Evolutionary conservation across 2,888 invertebrate species (phyloP).

Genomic region (Drosophila kambysellisi): DNA sequence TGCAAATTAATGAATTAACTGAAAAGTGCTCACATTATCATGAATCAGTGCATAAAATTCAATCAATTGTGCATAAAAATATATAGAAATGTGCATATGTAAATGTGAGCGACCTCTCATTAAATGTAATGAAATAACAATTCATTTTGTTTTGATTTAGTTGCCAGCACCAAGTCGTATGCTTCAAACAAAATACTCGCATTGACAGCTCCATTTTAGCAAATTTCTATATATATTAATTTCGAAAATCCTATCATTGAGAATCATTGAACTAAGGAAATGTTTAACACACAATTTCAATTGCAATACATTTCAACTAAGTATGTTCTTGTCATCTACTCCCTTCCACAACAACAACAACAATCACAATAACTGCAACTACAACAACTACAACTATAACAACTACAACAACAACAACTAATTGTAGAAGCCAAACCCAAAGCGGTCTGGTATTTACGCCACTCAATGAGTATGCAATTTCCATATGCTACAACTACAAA

Average conservation of each 20-base stretch:
- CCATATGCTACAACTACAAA: conserved; percentile 34
- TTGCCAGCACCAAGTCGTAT: conserved; percentile 19
- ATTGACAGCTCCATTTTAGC: conserved; percentile 6
- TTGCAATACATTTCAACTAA: conserved; percentile 47
- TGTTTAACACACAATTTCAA: conserved; percentile 43
- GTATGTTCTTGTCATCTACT: conserved; percentile 51
- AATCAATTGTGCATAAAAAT: conserved; percentile 30
- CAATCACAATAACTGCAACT: conserved; percentile 32
- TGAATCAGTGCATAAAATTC: conserved; percentile 10
- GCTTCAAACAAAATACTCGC: conserved; percentile 3
- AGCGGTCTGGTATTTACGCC: conserved; percentile 85
- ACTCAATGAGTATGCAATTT: conserved; percentile 84
- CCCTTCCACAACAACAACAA: conserved; percentile 17
- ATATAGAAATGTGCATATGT: conserved; percentile 15
- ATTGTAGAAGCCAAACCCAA: conserved; percentile 74
- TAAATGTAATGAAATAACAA: conserved; percentile 16
- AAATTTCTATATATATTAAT: neutral
- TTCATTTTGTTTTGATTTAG: conserved; percentile 29
- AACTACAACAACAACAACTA: conserved; percentile 47
- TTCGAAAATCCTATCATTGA: conserved; percentile 16
- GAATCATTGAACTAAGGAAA: conserved; percentile 8
- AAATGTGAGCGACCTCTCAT: neutral
- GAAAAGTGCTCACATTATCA: conserved; percentile 6
- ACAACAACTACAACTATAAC: conserved; percentile 45
- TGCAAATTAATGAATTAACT: conserved; percentile 35